Conservation (phyloP, 1,140 invertebrate species). For the Plutomurus gul region DNA sequence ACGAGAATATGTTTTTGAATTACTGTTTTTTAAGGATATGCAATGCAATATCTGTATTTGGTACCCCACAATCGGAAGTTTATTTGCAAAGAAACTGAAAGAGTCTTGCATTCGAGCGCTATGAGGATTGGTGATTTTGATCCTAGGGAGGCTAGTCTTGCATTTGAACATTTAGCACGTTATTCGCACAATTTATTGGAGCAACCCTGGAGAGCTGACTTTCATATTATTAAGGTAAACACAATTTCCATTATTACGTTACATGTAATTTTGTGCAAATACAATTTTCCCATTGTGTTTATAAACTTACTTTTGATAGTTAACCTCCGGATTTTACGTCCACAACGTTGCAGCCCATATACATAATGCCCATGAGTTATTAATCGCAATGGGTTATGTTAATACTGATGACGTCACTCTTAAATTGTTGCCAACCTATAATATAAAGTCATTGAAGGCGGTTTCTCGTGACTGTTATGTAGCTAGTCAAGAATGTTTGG, state of each 20-base stretch:
- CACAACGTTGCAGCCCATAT: slow-evolving; percentile 81
- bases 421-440: slow-evolving; percentile 68
- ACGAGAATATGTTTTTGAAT: background rate
- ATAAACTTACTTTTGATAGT: slow-evolving; percentile 61
- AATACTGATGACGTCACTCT: slow-evolving; percentile 63
- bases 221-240: slow-evolving; percentile 74
- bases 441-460: slow-evolving; percentile 76
- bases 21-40: slow-evolving; percentile 65
- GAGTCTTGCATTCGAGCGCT: slow-evolving; percentile 74
- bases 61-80: slow-evolving; percentile 81
- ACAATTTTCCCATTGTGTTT: background rate
- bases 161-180: slow-evolving; percentile 79
- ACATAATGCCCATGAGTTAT: slow-evolving; percentile 72
- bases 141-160: slow-evolving; percentile 75
- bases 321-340: slow-evolving; percentile 83
- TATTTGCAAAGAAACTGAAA: slow-evolving; percentile 70
- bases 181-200: slow-evolving; percentile 82
- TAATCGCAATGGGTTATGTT: slow-evolving; percentile 81
- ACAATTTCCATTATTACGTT: background rate
- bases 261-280: background rate
- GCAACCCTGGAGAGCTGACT: slow-evolving; percentile 87
- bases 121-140: slow-evolving; percentile 72
- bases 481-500: slow-evolving; percentile 87
- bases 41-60: slow-evolving; percentile 74
- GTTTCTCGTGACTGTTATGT: slow-evolving; percentile 81